These are phyloP conservation scores for Colletes gigas DNA, from an alignment of 1,140 invertebrate genomes.

Conservation along the genomic window DNA sequence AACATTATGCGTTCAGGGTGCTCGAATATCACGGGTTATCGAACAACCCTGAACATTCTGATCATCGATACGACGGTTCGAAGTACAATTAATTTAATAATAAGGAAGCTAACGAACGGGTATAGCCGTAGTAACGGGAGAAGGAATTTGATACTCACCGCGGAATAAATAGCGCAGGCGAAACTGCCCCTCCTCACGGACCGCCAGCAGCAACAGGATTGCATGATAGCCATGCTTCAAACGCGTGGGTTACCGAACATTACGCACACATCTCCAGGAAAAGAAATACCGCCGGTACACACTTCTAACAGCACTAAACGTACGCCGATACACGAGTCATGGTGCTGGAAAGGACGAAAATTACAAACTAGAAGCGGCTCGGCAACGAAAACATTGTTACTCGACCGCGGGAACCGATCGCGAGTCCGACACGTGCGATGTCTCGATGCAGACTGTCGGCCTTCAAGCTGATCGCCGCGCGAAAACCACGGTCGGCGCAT, in stretches of 20 bases:
- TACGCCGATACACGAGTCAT: background rate
- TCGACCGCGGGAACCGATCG: background rate
- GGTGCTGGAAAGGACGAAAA: background rate
- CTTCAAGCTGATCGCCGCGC: conserved; percentile 46
- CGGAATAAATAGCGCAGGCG: conserved; percentile 87
- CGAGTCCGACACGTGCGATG: conserved; percentile 39
- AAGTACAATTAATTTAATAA: too few species aligned
- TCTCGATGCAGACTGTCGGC: conserved; percentile 66
- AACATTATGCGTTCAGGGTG: too few species aligned
- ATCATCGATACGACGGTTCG: too few species aligned
- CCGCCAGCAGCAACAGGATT: conserved; percentile 91
- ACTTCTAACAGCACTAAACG: background rate
- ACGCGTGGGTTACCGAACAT: conserved; percentile 58
- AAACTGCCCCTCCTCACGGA: conserved; percentile 89
- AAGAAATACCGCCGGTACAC: background rate
- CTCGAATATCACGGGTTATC: too few species aligned
- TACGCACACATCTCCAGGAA: background rate
- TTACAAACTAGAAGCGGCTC: too few species aligned
- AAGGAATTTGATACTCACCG: conserved; percentile 83
- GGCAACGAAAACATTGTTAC: conserved; percentile 2
- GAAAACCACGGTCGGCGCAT: conserved; percentile 64
- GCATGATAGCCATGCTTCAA: conserved; percentile 87
- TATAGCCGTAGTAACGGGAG: too few species aligned
- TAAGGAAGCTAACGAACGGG: too few species aligned
- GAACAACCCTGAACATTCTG: too few species aligned